A percentile compares a stretch with the other conserved stretches of the same genome.
Conservation (phyloP, 1,140 invertebrate genomes). For the Pararge aegeria region DNA sequence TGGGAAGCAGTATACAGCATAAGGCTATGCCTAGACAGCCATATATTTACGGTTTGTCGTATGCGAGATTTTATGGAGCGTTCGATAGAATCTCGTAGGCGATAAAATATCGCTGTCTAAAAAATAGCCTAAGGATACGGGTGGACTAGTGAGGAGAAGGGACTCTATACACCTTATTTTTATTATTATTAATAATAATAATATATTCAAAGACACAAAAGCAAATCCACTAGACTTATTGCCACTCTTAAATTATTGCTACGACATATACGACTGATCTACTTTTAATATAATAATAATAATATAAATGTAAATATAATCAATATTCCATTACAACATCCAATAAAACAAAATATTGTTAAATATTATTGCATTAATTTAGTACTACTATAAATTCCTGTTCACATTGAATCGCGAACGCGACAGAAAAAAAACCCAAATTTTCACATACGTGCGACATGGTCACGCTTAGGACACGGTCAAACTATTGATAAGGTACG, state of each 20-base stretch:
- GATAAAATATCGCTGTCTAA: neutral
- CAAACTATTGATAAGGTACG: too few species aligned
- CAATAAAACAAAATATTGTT: slow-evolving; percentile 72
- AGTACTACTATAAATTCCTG: slow-evolving; percentile 51
- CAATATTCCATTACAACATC: slow-evolving; percentile 69
- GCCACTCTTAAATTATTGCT: slow-evolving; percentile 77
- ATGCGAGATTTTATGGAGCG: neutral
- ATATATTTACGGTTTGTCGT: neutral
- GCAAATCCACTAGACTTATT: slow-evolving; percentile 75
- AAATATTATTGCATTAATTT: slow-evolving; percentile 70
- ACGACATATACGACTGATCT: slow-evolving; percentile 69
- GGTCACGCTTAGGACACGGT: too few species aligned
- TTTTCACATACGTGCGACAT: too few species aligned
- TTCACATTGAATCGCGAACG: too few species aligned
- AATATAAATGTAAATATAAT: slow-evolving; percentile 66
- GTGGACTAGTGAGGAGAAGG: slow-evolving; percentile 42
- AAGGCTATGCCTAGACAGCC: neutral
- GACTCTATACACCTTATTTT: slow-evolving; percentile 45
- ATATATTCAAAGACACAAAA: slow-evolving; percentile 64
- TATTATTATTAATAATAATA: slow-evolving; percentile 39
- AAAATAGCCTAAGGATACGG: slow-evolving; percentile 14
- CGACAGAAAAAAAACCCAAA: too few species aligned
- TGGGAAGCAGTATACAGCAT: slow-evolving; percentile 72
- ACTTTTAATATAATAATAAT: slow-evolving; percentile 52
- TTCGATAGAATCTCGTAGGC: neutral